Percentiles rank a stretch among this genome's conserved stretches.
These are phyloP conservation scores for Cyphomyrus plagiostoma DNA, from an alignment of 2,113 vertebrate genomes.

Conservation along the genomic window DNA sequence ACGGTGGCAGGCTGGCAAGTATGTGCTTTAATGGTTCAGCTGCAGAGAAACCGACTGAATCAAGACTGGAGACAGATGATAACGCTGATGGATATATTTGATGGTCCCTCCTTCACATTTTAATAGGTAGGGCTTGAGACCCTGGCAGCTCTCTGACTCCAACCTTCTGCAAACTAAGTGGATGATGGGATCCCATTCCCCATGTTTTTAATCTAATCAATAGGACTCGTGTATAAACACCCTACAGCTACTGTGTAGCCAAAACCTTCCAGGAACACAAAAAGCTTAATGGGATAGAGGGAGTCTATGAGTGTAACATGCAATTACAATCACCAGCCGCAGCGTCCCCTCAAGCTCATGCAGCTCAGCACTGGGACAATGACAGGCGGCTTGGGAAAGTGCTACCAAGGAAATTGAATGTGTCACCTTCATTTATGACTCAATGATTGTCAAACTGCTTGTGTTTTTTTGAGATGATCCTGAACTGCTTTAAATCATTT, in stretches of 20 bases:
- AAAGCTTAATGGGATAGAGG: slow-evolving; percentile 1
- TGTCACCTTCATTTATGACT: background rate
- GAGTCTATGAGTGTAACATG: background rate
- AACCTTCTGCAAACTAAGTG: background rate
- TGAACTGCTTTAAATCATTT: background rate
- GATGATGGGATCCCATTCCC: background rate
- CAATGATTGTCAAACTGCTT: background rate
- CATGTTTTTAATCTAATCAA: background rate
- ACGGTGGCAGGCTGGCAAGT: background rate
- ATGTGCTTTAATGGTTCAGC: background rate
- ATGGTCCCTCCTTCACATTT: background rate
- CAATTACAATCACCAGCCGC: background rate
- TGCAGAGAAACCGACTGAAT: background rate
- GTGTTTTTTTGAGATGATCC: background rate
- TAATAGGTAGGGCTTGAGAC: background rate
- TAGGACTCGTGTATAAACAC: background rate
- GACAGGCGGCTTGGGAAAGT: background rate
- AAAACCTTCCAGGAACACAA: background rate
- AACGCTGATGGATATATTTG: background rate
- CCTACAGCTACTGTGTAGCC: background rate
- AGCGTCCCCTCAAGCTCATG: background rate
- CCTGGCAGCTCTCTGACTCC: background rate
- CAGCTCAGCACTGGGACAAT: background rate
- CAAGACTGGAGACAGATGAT: background rate
- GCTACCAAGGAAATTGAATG: background rate